phyloP scores from a whole-genome alignment of 2,797 vertebrate genomes.

The Pipistrellus pipistrellus region DNA sequence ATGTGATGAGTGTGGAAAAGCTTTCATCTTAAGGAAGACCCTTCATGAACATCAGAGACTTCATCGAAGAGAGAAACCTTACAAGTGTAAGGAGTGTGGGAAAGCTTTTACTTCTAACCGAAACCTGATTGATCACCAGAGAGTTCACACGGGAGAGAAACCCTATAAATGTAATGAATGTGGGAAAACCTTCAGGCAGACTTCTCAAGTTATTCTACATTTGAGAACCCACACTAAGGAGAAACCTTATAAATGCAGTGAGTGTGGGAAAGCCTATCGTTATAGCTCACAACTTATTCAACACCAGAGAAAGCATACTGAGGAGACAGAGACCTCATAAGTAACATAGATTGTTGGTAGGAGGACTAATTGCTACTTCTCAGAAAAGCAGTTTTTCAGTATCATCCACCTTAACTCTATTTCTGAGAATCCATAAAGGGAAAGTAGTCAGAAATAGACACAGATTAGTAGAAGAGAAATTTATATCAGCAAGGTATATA shows the following conservation, averaged over 20 bases:
- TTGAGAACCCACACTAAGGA: constrained; percentile 84
- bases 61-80: constrained; percentile 86
- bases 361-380: constrained; percentile 11
- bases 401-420: constrained; percentile 11
- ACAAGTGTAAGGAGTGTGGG: constrained; percentile 83
- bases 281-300: constrained; percentile 85
- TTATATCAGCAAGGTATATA: not conserved
- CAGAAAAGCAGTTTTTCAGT: constrained; percentile 39
- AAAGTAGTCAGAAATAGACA: constrained; percentile 57
- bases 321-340: constrained; percentile 74
- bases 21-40: constrained; percentile 84
- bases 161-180: constrained; percentile 85
- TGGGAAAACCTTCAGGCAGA: constrained; percentile 86
- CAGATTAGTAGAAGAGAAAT: constrained; percentile 20
- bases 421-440: constrained; percentile 30
- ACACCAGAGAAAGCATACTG: constrained; percentile 83
- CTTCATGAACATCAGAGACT: constrained; percentile 84
- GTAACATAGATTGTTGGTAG: not conserved
- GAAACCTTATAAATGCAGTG: constrained; percentile 84
- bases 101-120: constrained; percentile 86
- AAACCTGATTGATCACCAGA: constrained; percentile 83
- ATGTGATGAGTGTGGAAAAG: constrained; percentile 84
- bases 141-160: constrained; percentile 87
- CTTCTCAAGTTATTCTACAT: constrained; percentile 86
- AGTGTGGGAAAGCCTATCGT: constrained; percentile 84